Evolutionary conservation across 1,140 invertebrate species (phyloP).

Genomic region (Lepidurus packardi): DNA sequence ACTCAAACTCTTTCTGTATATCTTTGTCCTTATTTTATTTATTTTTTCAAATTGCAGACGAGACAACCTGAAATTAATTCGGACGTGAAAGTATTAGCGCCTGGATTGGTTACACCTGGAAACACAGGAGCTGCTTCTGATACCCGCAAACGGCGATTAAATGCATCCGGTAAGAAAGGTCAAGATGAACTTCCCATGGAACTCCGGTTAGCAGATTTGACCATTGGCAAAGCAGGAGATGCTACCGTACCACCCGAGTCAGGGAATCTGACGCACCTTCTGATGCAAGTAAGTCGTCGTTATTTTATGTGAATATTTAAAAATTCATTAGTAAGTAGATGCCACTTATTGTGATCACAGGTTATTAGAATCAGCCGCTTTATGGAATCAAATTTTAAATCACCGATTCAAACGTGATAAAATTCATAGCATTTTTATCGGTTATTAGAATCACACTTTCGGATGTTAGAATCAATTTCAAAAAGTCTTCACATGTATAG

Average conservation of each 20-base stretch:
- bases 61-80: neutral
- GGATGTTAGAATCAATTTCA: too few relatives aligned
- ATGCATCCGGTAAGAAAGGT: conserved; percentile 23
- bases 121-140: neutral
- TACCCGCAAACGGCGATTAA: conserved; percentile 27
- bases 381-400: too few relatives aligned
- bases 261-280: conserved; percentile 63
- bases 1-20: neutral
- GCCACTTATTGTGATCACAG: neutral
- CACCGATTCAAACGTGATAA: too few relatives aligned
- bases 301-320: neutral
- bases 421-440: too few relatives aligned
- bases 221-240: conserved; percentile 49
- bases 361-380: too few relatives aligned
- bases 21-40: neutral
- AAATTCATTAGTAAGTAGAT: neutral
- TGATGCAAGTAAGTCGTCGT: conserved; percentile 48
- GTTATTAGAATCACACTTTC: too few relatives aligned
- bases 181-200: conserved; percentile 63
- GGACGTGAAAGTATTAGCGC: conserved; percentile 31
- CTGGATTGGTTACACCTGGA: conserved; percentile 24
- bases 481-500: too few relatives aligned
- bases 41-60: neutral
- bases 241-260: conserved; percentile 48
- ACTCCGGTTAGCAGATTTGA: conserved; percentile 63